Evolutionary conservation across 2,113 vertebrate species (phyloP).

Genomic region (Microcebus jonahi): DNA sequence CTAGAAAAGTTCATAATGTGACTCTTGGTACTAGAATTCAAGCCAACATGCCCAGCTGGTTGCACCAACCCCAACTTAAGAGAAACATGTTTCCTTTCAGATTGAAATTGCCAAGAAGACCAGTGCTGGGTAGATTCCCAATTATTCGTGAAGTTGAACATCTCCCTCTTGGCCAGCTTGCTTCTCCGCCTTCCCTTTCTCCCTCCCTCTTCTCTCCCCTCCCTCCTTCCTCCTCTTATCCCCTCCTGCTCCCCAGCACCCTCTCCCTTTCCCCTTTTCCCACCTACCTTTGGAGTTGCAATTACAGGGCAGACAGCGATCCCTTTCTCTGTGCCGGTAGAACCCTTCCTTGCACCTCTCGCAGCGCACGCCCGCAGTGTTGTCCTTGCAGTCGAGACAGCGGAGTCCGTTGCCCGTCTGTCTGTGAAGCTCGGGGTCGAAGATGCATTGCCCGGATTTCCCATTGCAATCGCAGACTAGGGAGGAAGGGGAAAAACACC

Average conservation of each 20-base stretch:
- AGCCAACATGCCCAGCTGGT: not conserved
- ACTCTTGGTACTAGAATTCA: not conserved
- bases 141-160: not conserved
- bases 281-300: slow-evolving; percentile 90
- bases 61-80: not conserved
- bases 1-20: not conserved
- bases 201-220: too few relatives aligned
- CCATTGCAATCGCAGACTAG: slow-evolving; percentile 89
- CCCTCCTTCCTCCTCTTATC: too few relatives aligned
- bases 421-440: slow-evolving; percentile 82
- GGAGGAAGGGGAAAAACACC: not conserved
- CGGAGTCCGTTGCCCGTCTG: slow-evolving; percentile 85
- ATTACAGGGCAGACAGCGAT: slow-evolving; percentile 88
- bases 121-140: not conserved
- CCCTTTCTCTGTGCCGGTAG: slow-evolving; percentile 80
- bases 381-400: slow-evolving; percentile 91
- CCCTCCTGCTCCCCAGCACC: rapidly evolving
- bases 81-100: not conserved
- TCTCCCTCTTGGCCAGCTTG: not conserved
- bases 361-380: slow-evolving; percentile 89
- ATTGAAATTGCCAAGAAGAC: not conserved
- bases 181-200: not conserved
- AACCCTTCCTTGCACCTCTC: slow-evolving; percentile 91
- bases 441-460: slow-evolving; percentile 87
- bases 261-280: rapidly evolving